Evolutionary conservation across 2,113 vertebrate species (phyloP).

Genomic region (Callocephalon fimbriatum): DNA sequence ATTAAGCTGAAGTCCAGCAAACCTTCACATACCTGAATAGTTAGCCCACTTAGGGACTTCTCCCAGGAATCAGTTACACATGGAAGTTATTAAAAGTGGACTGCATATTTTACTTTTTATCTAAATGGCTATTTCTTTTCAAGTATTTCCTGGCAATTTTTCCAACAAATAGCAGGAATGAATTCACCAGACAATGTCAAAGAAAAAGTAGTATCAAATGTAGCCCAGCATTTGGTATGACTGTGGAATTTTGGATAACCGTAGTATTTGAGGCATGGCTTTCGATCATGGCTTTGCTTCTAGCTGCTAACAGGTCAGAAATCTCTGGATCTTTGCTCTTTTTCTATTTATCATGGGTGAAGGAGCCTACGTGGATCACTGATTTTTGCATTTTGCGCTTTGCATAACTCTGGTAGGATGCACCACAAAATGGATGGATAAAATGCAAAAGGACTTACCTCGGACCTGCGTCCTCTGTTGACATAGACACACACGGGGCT

Average conservation of each 20-base stretch:
- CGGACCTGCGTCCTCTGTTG: constrained; percentile 93
- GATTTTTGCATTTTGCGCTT: background rate
- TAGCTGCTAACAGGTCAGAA: background rate
- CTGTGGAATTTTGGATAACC: background rate
- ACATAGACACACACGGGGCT: constrained; percentile 92
- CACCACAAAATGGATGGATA: fast-evolving
- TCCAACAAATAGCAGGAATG: background rate
- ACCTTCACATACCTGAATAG: background rate
- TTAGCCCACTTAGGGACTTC: background rate
- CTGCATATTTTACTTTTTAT: background rate
- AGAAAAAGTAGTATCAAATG: background rate
- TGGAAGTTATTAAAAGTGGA: background rate
- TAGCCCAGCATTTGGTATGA: background rate
- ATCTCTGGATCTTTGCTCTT: background rate
- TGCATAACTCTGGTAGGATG: background rate
- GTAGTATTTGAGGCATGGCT: background rate
- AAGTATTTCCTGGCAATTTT: background rate
- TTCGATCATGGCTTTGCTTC: background rate
- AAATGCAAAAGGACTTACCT: constrained; percentile 75
- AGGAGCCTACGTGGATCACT: fast-evolving
- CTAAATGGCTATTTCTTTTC: background rate
- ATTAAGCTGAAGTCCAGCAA: background rate
- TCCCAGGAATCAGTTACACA: background rate
- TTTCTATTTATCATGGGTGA: fast-evolving
- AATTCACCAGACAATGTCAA: background rate